Conservation (phyloP, 2,113 vertebrate species). For the Rhinoptilus africanus region DNA sequence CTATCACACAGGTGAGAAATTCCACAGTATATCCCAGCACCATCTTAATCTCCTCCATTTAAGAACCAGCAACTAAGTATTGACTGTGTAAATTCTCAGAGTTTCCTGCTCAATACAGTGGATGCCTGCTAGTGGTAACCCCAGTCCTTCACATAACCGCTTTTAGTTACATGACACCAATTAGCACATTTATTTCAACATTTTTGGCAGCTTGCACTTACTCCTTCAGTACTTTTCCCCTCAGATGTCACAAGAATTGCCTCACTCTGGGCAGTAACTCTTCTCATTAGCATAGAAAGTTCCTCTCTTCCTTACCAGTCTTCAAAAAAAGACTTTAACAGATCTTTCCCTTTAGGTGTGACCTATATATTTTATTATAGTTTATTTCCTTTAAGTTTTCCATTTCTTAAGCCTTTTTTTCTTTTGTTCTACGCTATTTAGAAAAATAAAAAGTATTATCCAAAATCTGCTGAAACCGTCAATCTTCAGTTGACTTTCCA, state of each 20-base stretch:
- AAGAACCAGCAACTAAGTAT: neutral
- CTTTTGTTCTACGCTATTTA: neutral
- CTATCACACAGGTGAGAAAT: neutral
- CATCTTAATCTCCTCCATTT: neutral
- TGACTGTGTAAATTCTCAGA: neutral
- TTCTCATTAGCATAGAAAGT: neutral
- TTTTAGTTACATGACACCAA: neutral
- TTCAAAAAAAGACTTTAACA: neutral
- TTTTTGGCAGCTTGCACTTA: neutral
- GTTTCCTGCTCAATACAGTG: neutral
- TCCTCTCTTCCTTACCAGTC: neutral
- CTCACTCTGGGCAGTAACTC: neutral
- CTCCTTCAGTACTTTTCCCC: neutral
- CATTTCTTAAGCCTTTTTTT: neutral
- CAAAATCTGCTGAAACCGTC: neutral
- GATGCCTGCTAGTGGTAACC: neutral
- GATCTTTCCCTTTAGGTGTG: neutral
- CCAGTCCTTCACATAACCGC: neutral
- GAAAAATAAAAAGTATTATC: neutral
- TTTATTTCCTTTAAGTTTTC: neutral
- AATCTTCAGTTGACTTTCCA: neutral
- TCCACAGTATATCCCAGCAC: neutral
- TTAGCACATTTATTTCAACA: neutral
- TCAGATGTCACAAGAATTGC: neutral
- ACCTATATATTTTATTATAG: neutral